phyloP scores from a whole-genome alignment of 2,113 vertebrate species.

The Cynoglossus semilaevis region DNA sequence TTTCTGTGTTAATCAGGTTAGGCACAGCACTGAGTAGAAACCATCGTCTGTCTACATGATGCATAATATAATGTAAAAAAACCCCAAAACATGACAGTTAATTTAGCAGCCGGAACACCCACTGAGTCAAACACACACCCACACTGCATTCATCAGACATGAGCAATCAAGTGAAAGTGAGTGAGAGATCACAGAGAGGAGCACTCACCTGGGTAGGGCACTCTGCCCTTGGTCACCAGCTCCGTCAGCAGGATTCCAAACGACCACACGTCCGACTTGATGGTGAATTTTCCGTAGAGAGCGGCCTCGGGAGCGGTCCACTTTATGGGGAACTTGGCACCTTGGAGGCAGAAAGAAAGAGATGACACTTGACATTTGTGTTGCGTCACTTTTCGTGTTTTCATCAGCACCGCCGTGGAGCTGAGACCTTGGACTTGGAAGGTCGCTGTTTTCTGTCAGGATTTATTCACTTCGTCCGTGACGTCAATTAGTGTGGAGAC shows the following conservation, averaged over 20 bases:
- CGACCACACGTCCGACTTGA: constrained; percentile 99
- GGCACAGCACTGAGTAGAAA: too few species aligned
- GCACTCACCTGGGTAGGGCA: constrained; percentile 93
- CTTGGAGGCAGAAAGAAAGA: constrained; percentile 63
- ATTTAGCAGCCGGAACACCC: constrained; percentile 21
- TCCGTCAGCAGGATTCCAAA: constrained; percentile 98
- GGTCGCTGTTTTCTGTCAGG: constrained; percentile 22
- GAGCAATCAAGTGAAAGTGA: constrained; percentile 11
- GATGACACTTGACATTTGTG: neutral
- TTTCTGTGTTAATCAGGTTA: too few species aligned
- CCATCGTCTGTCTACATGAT: too few species aligned
- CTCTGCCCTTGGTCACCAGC: constrained; percentile 98
- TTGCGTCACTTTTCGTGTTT: neutral
- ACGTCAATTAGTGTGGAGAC: constrained; percentile 34
- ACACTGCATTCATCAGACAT: constrained; percentile 7
- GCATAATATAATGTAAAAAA: too few species aligned
- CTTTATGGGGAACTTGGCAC: constrained; percentile 98
- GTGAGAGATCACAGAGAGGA: constrained; percentile 1
- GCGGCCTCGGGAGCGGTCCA: constrained; percentile 98
- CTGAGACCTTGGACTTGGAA: constrained; percentile 27
- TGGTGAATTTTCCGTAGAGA: constrained; percentile 96
- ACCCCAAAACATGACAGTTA: constrained; percentile 27
- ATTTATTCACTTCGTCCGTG: constrained; percentile 21
- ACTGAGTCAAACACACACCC: neutral
- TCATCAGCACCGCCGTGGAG: constrained; percentile 6